These are phyloP conservation scores for Neodontobutis hainanensis DNA, from an alignment of 2,113 vertebrate species.

Conservation along the genomic window DNA sequence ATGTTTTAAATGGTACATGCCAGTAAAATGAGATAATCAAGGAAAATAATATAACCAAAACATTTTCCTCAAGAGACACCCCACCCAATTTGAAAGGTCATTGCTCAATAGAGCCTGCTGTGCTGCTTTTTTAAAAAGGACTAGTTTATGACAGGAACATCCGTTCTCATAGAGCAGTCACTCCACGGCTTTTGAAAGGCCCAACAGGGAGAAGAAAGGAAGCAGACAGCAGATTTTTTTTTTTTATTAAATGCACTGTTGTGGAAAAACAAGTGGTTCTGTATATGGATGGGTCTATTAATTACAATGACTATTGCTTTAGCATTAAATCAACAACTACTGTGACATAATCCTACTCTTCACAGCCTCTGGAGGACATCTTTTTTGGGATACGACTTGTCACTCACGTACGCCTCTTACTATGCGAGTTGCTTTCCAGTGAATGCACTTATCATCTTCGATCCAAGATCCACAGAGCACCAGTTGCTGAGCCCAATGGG, in stretches of 20 bases:
- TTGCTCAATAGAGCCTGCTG: slow-evolving; percentile 59
- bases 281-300: not conserved
- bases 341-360: no score
- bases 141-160: slow-evolving; percentile 56
- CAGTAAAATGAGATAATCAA: slow-evolving; percentile 32
- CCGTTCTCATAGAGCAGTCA: slow-evolving; percentile 49
- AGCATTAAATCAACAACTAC: no score
- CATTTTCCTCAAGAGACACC: slow-evolving; percentile 56
- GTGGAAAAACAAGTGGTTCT: no score
- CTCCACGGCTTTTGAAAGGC: slow-evolving; percentile 55
- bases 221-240: slow-evolving; percentile 10
- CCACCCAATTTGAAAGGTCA: slow-evolving; percentile 71
- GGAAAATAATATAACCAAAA: slow-evolving; percentile 39
- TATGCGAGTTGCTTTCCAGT: slow-evolving; percentile 23
- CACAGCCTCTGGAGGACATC: no score
- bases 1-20: slow-evolving; percentile 18
- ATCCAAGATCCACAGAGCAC: slow-evolving; percentile 27
- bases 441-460: slow-evolving; percentile 7
- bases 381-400: not conserved
- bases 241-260: not conserved
- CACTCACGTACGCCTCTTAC: not conserved
- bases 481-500: slow-evolving; percentile 45
- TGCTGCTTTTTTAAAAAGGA: slow-evolving; percentile 59
- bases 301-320: no score
- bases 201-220: slow-evolving; percentile 20